These are phyloP conservation scores for Atherinomorus stipes DNA, from an alignment of 2,113 vertebrate genomes.

Conservation along the genomic window DNA sequence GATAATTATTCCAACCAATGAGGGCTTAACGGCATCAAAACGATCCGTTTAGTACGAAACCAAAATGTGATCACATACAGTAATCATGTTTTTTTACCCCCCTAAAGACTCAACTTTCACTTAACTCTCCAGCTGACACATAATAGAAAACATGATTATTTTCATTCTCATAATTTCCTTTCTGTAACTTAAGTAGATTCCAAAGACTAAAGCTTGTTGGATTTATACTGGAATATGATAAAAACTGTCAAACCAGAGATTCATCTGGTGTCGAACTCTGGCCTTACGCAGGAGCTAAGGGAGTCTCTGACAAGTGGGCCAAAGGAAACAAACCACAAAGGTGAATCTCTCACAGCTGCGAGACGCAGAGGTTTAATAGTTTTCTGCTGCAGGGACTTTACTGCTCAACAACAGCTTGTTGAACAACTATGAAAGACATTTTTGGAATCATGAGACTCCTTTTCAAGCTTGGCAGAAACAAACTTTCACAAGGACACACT, in stretches of 20 bases:
- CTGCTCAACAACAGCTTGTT: background rate
- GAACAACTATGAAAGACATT: background rate
- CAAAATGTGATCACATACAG: background rate
- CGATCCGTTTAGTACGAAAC: too few species aligned
- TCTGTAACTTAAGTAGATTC: background rate
- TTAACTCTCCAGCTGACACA: too few species aligned
- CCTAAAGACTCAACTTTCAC: background rate
- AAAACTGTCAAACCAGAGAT: constrained; percentile 24
- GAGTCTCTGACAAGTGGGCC: constrained; percentile 23
- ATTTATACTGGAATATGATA: constrained; percentile 23
- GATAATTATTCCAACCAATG: background rate
- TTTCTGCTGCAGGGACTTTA: background rate
- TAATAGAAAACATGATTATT: background rate
- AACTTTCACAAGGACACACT: background rate
- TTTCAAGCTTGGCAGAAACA: background rate
- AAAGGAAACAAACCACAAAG: constrained; percentile 13
- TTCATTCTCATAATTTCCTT: background rate
- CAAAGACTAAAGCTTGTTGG: background rate
- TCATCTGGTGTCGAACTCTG: constrained; percentile 29
- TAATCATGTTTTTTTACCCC: background rate
- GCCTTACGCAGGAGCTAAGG: constrained; percentile 11
- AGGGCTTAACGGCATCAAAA: background rate
- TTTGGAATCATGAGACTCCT: too few species aligned
- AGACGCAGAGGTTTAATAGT: background rate
- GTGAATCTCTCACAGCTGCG: constrained; percentile 7